Evolutionary conservation across 2,888 invertebrate genomes (phyloP), one percentile per base, ranked within the genome.

Genomic region (Alentia gelatinosa): DNA sequence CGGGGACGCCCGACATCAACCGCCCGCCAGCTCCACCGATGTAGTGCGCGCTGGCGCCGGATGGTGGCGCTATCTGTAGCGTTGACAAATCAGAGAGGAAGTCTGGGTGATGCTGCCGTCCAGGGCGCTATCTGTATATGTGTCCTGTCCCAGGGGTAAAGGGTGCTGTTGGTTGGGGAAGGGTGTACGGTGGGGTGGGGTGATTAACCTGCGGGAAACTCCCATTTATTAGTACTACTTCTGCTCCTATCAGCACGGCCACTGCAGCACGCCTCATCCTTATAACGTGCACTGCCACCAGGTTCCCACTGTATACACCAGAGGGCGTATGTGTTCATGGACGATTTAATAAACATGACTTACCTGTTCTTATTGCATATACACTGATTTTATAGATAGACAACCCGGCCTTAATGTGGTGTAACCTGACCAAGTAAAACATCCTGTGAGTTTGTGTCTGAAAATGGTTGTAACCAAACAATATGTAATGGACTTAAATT

Each of bases 161-260:
- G 74, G 30, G 74, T 5, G 19, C n/a, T n/a, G n/a, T n/a, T n/a
- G n/a, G n/a, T 56, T 19, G 74, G n/a, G 74, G 19, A 74, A 39
- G 39, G 79, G 37, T 12, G 79, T 15, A 39, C 37, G n/a, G 35
- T 23, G 37, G 79, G 79, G 9, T 1, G 12, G 37, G 79, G 74
- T 79, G 37, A 35, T 79, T 79, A 79, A 79, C 79, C 79, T 39
- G 79, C 37, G 79, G 79, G 19, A 39, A 79, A 79, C 79, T 79
- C 79, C 79, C 79, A 79, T 79, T 79, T 79, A 79, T 79, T 35
- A 79, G 79, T 79, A 79, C 37, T 79, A 79, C 37, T 79, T 37
- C 63, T 63, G n/a, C 63, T 63, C 47, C 47, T 47, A 19, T 47
- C 19, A 19, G 30, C 74, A 26, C 26, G 5, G 68, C n/a, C 3